Conservation (phyloP, 2,113 vertebrate genomes). For the Clarias gariepinus region DNA sequence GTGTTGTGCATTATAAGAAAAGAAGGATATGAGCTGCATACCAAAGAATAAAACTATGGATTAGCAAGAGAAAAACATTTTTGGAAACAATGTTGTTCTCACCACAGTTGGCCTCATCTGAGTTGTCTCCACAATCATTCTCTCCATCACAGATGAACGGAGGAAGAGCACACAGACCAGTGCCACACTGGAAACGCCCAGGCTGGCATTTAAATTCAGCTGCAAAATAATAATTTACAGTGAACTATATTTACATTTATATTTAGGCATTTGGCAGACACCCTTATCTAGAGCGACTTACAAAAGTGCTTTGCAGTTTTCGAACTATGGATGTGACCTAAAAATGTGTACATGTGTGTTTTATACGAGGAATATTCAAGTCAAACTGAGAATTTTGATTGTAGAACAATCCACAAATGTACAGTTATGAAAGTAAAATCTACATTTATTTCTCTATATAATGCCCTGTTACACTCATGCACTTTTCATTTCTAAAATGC, state of each 20-base stretch:
- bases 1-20: conserved; percentile 23
- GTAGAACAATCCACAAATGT: too few species aligned
- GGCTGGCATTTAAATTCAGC: conserved; percentile 98
- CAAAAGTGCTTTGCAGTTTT: too few species aligned
- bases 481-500: too few species aligned
- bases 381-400: too few species aligned
- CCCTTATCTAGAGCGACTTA: too few species aligned
- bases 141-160: conserved; percentile 98
- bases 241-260: not conserved
- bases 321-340: not conserved
- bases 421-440: too few species aligned
- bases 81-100: conserved; percentile 50
- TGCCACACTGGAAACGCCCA: conserved; percentile 95
- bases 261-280: too few species aligned
- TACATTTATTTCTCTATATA: too few species aligned
- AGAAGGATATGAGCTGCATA: not conserved
- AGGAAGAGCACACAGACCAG: conserved; percentile 93
- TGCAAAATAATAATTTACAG: conserved; percentile 59
- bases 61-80: not conserved
- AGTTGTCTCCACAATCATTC: conserved; percentile 97
- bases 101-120: conserved; percentile 97
- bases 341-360: conserved; percentile 25
- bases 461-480: too few species aligned
- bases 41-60: conserved; percentile 9
- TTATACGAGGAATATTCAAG: not conserved